phyloP scores from a whole-genome alignment of 2,797 vertebrate species.

The Rhyacichthys aspro region DNA sequence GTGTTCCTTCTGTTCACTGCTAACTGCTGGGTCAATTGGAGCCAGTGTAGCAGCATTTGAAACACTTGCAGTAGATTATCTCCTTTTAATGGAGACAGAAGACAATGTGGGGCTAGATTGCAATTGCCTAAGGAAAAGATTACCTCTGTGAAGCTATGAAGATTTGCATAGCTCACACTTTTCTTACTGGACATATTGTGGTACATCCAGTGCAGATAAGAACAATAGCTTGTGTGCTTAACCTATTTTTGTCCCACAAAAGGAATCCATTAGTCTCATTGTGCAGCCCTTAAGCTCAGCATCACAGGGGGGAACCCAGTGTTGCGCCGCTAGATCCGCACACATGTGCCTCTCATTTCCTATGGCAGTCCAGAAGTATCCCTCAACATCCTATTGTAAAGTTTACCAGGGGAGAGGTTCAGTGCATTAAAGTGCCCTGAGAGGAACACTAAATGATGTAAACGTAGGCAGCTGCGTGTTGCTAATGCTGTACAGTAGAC shows the following conservation, averaged over 20 bases:
- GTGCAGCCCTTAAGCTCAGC: slow-evolving; percentile 68
- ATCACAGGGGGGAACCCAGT: slow-evolving; percentile 56
- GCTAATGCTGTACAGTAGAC: slow-evolving; percentile 82
- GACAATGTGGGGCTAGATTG: slow-evolving; percentile 56
- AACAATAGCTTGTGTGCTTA: slow-evolving; percentile 71
- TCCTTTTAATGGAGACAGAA: slow-evolving; percentile 81
- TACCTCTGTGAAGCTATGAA: slow-evolving; percentile 50
- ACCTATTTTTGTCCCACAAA: slow-evolving; percentile 69
- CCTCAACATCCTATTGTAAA: slow-evolving; percentile 85
- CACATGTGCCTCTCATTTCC: slow-evolving; percentile 83
- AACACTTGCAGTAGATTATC: slow-evolving; percentile 81
- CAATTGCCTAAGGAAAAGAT: slow-evolving; percentile 62
- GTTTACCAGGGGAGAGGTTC: slow-evolving; percentile 85
- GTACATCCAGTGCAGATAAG: slow-evolving; percentile 54
- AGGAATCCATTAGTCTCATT: slow-evolving; percentile 79
- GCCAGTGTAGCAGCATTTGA: slow-evolving; percentile 90
- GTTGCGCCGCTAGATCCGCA: slow-evolving; percentile 53
- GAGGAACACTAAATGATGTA: slow-evolving; percentile 83
- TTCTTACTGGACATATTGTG: slow-evolving; percentile 34
- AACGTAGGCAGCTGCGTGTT: slow-evolving; percentile 93
- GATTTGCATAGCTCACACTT: slow-evolving; percentile 45
- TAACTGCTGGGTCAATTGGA: slow-evolving; percentile 95
- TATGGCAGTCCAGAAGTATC: slow-evolving; percentile 76
- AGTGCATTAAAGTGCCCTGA: slow-evolving; percentile 87
- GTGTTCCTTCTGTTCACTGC: slow-evolving; percentile 81